Conservation (phyloP, 1,140 invertebrate genomes). For the Anadara kagoshimensis region DNA sequence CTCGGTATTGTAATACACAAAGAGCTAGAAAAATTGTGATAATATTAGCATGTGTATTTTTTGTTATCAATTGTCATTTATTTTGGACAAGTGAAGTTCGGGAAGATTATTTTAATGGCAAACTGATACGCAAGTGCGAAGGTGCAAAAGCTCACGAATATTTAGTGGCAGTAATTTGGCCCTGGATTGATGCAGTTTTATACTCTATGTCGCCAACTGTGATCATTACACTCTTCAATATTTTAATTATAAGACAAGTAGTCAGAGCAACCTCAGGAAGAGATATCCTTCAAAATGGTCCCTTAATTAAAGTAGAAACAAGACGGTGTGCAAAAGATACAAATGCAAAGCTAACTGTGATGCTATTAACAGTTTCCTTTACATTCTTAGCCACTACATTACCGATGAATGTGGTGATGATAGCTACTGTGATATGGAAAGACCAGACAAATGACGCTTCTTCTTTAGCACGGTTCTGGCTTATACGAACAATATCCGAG, state of each 20-base stretch:
- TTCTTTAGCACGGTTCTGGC: conserved; percentile 34
- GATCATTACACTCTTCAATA: conserved; percentile 53
- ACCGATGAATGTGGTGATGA: conserved; percentile 69
- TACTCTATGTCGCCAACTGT: conserved; percentile 61
- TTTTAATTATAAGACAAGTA: conserved; percentile 56
- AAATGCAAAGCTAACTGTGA: conserved; percentile 64
- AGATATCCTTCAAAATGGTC: conserved; percentile 42
- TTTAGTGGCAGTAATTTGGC: conserved; percentile 49
- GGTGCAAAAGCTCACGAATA: conserved; percentile 15
- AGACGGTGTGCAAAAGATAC: conserved; percentile 53
- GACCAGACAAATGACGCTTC: conserved; percentile 18
- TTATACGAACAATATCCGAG: conserved; percentile 60
- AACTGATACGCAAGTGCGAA: conserved; percentile 26
- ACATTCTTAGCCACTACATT: conserved; percentile 70
- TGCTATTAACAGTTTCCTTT: conserved; percentile 72
- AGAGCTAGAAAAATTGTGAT: conserved; percentile 62
- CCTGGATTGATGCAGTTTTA: conserved; percentile 62
- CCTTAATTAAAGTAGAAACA: conserved; percentile 40
- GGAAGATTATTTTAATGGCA: conserved; percentile 16
- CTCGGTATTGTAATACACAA: conserved; percentile 61
- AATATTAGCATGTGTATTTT: conserved; percentile 50
- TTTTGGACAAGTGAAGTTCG: conserved; percentile 62
- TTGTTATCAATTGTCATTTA: conserved; percentile 65
- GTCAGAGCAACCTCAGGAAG: conserved; percentile 43
- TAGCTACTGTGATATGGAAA: conserved; percentile 35